Evolutionary conservation across 92 coral and sea anemone species (phyloP).

Genomic region (Porites rus): DNA sequence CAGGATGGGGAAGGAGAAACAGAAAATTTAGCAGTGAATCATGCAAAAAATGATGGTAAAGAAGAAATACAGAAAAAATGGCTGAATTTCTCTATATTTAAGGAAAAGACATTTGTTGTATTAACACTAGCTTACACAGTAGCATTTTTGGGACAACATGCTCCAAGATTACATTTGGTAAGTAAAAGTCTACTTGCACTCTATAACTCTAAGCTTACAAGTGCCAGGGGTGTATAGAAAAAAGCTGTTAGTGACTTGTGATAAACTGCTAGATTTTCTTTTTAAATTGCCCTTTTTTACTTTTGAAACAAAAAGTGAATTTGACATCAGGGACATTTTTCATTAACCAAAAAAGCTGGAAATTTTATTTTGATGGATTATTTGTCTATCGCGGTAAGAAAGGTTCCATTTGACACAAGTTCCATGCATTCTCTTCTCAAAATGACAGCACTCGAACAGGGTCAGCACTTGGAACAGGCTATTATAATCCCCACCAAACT

Average conservation of each 20-base stretch:
- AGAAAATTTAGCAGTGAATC: neutral
- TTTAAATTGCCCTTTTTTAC: too few relatives aligned
- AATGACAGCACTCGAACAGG: too few relatives aligned
- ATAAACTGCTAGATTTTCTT: neutral
- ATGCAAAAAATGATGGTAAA: neutral
- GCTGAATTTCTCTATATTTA: conserved; percentile 50
- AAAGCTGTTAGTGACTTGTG: neutral
- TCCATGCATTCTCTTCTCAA: too few relatives aligned
- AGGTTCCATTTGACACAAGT: too few relatives aligned
- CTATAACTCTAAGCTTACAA: too few relatives aligned
- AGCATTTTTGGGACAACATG: conserved; percentile 49
- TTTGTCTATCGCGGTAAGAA: too few relatives aligned
- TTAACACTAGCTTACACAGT: conserved; percentile 27
- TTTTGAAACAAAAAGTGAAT: neutral
- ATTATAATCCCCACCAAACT: too few relatives aligned
- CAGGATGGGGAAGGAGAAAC: neutral
- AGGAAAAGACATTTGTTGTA: conserved; percentile 24
- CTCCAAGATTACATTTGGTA: conserved; percentile 77
- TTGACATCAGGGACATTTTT: neutral
- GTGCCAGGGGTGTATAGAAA: neutral
- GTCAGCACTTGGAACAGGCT: too few relatives aligned
- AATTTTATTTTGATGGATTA: too few relatives aligned
- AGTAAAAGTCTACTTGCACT: conserved; percentile 1
- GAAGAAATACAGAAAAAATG: neutral
- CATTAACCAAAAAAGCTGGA: too few relatives aligned